These are phyloP conservation scores for Anoplopoma fimbria DNA, from an alignment of 2,113 vertebrate species.

Conservation along the genomic window DNA sequence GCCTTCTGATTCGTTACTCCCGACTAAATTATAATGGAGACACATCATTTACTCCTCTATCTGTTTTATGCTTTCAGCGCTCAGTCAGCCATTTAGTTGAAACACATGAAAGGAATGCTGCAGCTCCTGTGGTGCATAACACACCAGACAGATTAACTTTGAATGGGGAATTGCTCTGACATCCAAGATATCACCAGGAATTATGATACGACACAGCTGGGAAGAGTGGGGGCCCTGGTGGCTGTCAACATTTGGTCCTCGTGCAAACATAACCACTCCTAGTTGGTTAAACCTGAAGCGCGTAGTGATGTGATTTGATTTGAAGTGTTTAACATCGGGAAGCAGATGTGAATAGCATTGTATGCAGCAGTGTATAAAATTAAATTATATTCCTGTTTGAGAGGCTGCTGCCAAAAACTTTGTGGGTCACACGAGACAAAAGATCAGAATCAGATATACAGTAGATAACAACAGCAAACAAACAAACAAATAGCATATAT, in stretches of 20 bases:
- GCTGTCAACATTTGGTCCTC: background rate
- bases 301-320: background rate
- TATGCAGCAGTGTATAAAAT: background rate
- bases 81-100: conserved; percentile 48
- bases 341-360: background rate
- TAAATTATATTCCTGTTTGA: background rate
- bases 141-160: conserved; percentile 61
- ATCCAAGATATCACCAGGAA: conserved; percentile 48
- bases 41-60: conserved; percentile 58
- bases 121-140: conserved; percentile 28
- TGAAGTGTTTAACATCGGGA: background rate
- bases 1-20: conserved; percentile 29
- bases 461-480: background rate
- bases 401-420: background rate
- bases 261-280: conserved; percentile 2
- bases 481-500: background rate
- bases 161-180: conserved; percentile 49
- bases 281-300: background rate
- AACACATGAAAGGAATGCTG: conserved; percentile 43
- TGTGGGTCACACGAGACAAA: background rate
- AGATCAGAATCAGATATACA: background rate
- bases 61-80: conserved; percentile 45
- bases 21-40: conserved; percentile 51
- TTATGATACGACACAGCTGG: conserved; percentile 26
- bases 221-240: background rate